These are phyloP conservation scores for Rhopalosiphum padi DNA, from an alignment of 1,140 invertebrate species.

Conservation along the genomic window DNA sequence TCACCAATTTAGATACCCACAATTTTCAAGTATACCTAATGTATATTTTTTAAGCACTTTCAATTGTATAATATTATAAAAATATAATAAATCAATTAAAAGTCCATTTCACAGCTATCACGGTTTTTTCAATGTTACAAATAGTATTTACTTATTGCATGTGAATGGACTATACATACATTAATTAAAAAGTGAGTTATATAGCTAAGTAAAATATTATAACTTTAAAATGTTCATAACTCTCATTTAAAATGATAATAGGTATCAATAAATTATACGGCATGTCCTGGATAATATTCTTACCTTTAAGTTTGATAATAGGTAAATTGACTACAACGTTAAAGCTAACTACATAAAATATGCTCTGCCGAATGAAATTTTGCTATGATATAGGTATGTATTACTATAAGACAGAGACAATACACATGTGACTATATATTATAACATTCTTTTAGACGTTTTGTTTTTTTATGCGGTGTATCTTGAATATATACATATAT, in stretches of 20 bases:
- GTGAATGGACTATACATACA: neutral
- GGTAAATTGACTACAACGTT: no score
- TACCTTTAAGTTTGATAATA: no score
- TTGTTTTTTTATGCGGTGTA: neutral
- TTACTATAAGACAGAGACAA: no score
- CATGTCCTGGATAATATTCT: no score
- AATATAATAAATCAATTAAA: neutral
- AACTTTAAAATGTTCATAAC: no score
- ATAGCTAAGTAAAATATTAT: no score
- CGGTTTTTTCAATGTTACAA: neutral
- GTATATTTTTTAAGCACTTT: neutral
- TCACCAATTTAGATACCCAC: neutral
- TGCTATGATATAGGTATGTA: no score
- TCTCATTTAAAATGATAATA: no score
- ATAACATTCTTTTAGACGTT: neutral
- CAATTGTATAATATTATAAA: neutral
- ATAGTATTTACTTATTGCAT: neutral
- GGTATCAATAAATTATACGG: no score
- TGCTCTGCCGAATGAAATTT: no score
- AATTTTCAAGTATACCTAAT: neutral
- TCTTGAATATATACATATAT: neutral
- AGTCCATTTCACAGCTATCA: neutral
- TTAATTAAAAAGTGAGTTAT: neutral
- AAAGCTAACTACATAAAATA: no score
- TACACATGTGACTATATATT: no score